Evolutionary conservation across 1,140 invertebrate species (phyloP), one percentile per base, ranked within the genome.

Genomic region (Eurosta solidaginis): DNA sequence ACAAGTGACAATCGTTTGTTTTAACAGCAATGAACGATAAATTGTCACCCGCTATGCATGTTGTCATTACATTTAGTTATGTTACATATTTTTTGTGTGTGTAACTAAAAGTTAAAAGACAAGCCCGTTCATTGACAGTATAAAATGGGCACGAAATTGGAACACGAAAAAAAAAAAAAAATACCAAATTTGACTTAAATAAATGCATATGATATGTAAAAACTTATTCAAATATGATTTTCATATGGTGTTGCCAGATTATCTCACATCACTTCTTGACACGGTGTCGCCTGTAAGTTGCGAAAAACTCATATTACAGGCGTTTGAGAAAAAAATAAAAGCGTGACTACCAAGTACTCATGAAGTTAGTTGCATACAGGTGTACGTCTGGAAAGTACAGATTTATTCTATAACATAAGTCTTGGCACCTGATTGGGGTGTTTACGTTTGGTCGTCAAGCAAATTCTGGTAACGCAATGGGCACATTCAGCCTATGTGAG

Each of bases 31-130:
- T 20, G 59, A 68, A 9, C 59, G 29, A 36, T 68, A 68, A 68
- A 68, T 68, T 68, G 59, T 68, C 59, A 68, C 59, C 59, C 59
- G 59, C 59, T 68, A 68, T 68, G 59, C 33, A 20, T 68, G 59
- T 40, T 68, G 59, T 20, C 45, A 9, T 9, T n/a, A n/a, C n/a
- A n/a, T 47, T n/a, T 9, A 12, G 45, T 47, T n/a, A 22, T 42
- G n/a, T 5, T 68, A 40, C 20, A 20, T 68, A 68, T 68, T 68
- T 20, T 36, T 40, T 68, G 59, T 27, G 59, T 68, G 59, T 33
- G 27, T 40, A 29, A 68, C 27, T 42, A 33, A 68, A 40, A 68
- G 36, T 17, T 20, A 29, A 68, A 36, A 7, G 59, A 33, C 59
- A 68, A 68, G 40, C 59, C 59, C 59, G 22, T 68, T 68, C 59